These are phyloP conservation scores for Tridacna crocea DNA, from an alignment of 2,888 invertebrate species.

Conservation along the genomic window DNA sequence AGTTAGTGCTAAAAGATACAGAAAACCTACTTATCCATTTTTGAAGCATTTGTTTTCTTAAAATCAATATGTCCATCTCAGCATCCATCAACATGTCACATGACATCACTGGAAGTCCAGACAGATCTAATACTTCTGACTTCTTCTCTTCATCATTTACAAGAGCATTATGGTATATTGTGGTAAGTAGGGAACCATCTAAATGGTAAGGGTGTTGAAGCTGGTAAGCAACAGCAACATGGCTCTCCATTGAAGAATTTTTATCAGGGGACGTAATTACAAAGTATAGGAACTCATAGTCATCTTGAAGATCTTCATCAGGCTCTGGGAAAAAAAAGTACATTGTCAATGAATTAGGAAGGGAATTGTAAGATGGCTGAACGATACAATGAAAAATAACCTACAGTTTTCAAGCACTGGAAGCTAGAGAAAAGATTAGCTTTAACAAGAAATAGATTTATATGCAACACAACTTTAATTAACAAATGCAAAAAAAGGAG, in stretches of 20 bases:
- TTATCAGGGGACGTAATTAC: constrained; percentile 63
- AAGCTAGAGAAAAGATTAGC: too few species aligned
- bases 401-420: too few species aligned
- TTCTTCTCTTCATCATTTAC: not conserved
- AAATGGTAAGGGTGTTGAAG: constrained; percentile 63
- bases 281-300: constrained; percentile 66
- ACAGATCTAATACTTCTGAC: constrained; percentile 33
- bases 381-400: too few species aligned
- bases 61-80: constrained; percentile 33
- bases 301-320: constrained; percentile 66
- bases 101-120: constrained; percentile 46
- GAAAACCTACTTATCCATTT: constrained; percentile 22
- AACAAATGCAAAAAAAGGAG: too few species aligned
- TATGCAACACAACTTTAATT: too few species aligned
- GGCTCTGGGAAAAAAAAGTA: constrained; percentile 59
- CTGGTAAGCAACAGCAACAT: constrained; percentile 53
- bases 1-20: not conserved
- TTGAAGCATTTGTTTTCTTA: constrained; percentile 53
- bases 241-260: constrained; percentile 34
- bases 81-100: constrained; percentile 47
- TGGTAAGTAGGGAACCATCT: constrained; percentile 54
- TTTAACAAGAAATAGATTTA: too few species aligned
- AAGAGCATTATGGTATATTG: constrained; percentile 40
- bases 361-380: not conserved
- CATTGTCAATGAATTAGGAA: not conserved